Conservation (phyloP, 2,888 invertebrate species). For the Drosophila rellima region DNA sequence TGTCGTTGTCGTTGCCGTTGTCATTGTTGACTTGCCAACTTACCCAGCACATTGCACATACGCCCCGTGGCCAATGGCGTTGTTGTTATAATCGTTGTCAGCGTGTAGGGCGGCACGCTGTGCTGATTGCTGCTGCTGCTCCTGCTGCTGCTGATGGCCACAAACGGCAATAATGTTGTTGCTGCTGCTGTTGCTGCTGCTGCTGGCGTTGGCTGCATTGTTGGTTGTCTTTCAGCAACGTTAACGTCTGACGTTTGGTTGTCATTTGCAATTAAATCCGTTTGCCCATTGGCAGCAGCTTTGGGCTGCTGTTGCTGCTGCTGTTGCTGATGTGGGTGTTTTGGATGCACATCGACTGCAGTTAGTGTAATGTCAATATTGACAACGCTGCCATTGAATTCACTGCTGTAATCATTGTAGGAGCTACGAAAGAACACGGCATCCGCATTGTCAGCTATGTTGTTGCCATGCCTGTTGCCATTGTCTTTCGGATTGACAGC, state of each 20-base stretch:
- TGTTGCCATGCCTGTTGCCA: constrained; percentile 50
- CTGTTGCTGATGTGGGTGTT: constrained; percentile 50
- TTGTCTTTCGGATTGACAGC: constrained; percentile 49
- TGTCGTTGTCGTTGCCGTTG: background rate
- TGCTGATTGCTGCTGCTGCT: constrained; percentile 62
- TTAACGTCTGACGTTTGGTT: constrained; percentile 62
- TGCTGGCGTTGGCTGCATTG: constrained; percentile 46
- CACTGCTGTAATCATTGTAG: constrained; percentile 83
- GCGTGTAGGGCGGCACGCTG: constrained; percentile 62
- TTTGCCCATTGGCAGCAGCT: constrained; percentile 51
- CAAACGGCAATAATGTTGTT: constrained; percentile 22
- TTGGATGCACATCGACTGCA: constrained; percentile 80
- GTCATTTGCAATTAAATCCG: constrained; percentile 81
- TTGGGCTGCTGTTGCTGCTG: constrained; percentile 25
- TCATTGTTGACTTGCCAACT: constrained; percentile 40
- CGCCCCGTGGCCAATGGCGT: constrained; percentile 66
- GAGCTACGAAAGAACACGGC: constrained; percentile 82
- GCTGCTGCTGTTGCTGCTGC: constrained; percentile 34
- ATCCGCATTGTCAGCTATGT: constrained; percentile 61
- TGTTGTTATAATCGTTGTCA: constrained; percentile 74
- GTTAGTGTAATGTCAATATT: constrained; percentile 85
- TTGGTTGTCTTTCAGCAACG: constrained; percentile 47
- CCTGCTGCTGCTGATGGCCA: constrained; percentile 36
- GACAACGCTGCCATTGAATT: constrained; percentile 84
- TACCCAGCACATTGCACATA: constrained; percentile 76